Base-by-base conservation (phyloP, 2,888 invertebrate genomes). In the Apamea epomidion region DNA sequence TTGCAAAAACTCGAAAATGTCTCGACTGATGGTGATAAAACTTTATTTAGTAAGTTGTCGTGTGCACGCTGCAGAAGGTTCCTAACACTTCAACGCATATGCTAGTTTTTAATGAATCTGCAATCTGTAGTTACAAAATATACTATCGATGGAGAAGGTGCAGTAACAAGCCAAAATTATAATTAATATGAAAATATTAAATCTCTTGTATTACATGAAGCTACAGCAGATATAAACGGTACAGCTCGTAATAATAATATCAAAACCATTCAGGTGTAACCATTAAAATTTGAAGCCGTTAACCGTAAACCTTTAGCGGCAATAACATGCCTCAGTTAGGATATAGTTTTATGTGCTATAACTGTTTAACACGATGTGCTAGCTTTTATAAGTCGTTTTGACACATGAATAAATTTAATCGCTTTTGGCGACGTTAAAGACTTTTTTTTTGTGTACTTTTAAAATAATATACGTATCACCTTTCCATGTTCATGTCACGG, bases 341-440 rank as follows among this genome's bases (percentile, higher is more conserved):
- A 76, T 86, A 88, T 88, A 88, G 88, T 88, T 88, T 88, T 82
- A 88, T 88, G 90, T 69, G 84, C 86, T 81, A 89, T 88, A 89
- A 89, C 88, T 84, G 73, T 88, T 88, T 89, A 80, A 78, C 90
- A 89, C 88, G 80, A 67, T 72, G 80, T 77, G 75, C 73, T 71
- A 62, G 69, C 71, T 81, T 86, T 83, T 86, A 83, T 86, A 84
- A 64, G 84, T 67, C 82, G 71, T 84, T 86, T 58, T 37, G 48
- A 80, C 72, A 78, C 80, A 60, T 89, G 81, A 86, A 88, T 88
- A 86, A 74, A 69, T 86, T 88, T 80, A 69, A 88, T 76, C 77
- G 80, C n/a, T 79, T 82, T 71, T 32, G 60, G 65, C 62, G 76
- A 68, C 32, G 18, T 82, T 64, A 54, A 54, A 29, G 62, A n/a